These are phyloP conservation scores for Metopolophium dirhodum DNA, from an alignment of 1,140 invertebrate genomes.

Conservation along the genomic window DNA sequence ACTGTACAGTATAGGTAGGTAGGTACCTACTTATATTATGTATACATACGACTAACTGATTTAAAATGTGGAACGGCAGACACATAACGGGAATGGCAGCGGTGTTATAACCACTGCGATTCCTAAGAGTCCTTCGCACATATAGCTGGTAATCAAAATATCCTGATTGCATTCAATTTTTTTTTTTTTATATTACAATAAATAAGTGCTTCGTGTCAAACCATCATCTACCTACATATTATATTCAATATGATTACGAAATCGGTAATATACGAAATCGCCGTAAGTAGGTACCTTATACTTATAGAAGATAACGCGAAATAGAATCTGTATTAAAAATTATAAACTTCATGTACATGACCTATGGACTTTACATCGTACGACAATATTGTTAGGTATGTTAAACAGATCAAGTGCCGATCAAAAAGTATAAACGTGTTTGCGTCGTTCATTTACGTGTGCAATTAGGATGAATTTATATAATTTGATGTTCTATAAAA, in stretches of 20 bases:
- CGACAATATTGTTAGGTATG: background rate
- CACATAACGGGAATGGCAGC: background rate
- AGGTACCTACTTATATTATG: conserved; percentile 12
- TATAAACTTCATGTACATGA: background rate
- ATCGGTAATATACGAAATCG: background rate
- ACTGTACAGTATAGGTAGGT: background rate
- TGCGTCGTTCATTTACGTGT: too few species aligned
- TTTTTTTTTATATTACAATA: background rate
- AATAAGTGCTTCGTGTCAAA: background rate
- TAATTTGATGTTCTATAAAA: background rate
- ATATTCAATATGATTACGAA: background rate
- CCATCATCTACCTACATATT: background rate
- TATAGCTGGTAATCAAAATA: background rate
- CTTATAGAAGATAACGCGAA: background rate
- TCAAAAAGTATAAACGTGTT: background rate
- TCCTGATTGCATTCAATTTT: background rate
- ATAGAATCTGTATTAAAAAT: background rate
- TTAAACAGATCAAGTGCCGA: background rate
- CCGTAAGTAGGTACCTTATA: background rate
- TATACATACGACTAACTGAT: conserved; percentile 25
- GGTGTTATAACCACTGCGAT: background rate
- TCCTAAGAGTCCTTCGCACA: background rate
- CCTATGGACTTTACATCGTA: background rate
- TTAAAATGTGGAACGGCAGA: conserved; percentile 36
- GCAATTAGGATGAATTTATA: background rate